These are phyloP conservation scores for Clanis bilineata DNA, from an alignment of 2,888 invertebrate genomes.

Conservation along the genomic window DNA sequence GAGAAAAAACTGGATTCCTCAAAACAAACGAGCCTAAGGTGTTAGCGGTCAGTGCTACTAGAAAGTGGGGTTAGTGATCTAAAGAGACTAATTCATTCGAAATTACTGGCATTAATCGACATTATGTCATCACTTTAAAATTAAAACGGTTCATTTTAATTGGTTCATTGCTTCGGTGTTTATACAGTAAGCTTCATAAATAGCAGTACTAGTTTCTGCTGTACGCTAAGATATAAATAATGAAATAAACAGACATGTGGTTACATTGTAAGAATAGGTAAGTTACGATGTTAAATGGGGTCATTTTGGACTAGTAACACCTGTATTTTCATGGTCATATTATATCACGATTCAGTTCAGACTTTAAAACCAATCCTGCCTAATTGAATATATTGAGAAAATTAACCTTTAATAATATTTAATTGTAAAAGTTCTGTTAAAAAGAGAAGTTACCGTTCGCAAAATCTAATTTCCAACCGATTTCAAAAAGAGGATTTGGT, in stretches of 20 bases:
- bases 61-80: constrained; percentile 8
- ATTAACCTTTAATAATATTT: too few species aligned
- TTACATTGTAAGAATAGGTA: not conserved
- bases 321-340: not conserved
- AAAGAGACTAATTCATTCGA: constrained; percentile 14
- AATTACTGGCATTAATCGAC: constrained; percentile 1
- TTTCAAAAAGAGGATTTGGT: too few species aligned
- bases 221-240: not conserved
- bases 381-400: too few species aligned
- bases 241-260: not conserved
- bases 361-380: too few species aligned
- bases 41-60: constrained; percentile 14
- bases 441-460: too few species aligned
- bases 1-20: constrained; percentile 1
- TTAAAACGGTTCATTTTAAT: not conserved
- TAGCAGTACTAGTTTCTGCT: too few species aligned
- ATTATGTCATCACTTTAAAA: constrained; percentile 1
- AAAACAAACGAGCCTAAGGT: not conserved
- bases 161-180: not conserved
- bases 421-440: too few species aligned
- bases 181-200: not conserved
- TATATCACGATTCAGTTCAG: not conserved
- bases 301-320: not conserved
- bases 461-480: too few species aligned
- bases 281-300: not conserved